Conservation (phyloP, 1,140 invertebrate species). For the Elymnias hypermnestra region DNA sequence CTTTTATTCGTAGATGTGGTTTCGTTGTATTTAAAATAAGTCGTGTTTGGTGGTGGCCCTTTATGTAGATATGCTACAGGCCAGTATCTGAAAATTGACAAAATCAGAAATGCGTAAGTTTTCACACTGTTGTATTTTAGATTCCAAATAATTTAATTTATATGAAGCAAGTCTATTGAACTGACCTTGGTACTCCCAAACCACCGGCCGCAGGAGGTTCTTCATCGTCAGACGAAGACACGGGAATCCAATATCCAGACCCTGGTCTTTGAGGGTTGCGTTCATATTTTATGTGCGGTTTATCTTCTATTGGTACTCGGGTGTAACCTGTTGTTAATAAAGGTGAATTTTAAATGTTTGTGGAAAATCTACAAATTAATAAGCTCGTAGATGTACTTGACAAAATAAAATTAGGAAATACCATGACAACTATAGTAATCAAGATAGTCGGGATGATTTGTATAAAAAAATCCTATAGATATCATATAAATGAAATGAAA, state of each 20-base stretch:
- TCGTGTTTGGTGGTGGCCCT: conserved; percentile 68
- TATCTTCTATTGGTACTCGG: conserved; percentile 56
- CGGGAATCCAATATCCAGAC: conserved; percentile 48
- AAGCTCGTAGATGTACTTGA: too few species aligned
- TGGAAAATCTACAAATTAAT: too few species aligned
- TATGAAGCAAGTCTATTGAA: too few species aligned
- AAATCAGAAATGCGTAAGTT: too few species aligned
- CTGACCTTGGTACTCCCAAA: conserved; percentile 63
- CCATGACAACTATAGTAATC: too few species aligned
- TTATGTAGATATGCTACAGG: conserved; percentile 72
- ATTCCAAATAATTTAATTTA: too few species aligned
- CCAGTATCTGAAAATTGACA: conserved; percentile 70
- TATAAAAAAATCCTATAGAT: too few species aligned
- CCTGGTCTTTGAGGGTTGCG: conserved; percentile 47
- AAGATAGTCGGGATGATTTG: too few species aligned
- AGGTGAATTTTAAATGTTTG: too few species aligned
- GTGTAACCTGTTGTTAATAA: conserved; percentile 54
- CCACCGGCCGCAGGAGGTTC: conserved; percentile 42
- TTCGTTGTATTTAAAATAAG: conserved; percentile 68
- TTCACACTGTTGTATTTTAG: too few species aligned
- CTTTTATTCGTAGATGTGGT: conserved; percentile 33
- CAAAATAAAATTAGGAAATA: too few species aligned
- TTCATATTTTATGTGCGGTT: conserved; percentile 56
- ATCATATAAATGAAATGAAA: too few species aligned
- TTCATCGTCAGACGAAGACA: conserved; percentile 35